Evolutionary conservation across 2,888 invertebrate species (phyloP).

Genomic region (Polydrusus pterygomalis): DNA sequence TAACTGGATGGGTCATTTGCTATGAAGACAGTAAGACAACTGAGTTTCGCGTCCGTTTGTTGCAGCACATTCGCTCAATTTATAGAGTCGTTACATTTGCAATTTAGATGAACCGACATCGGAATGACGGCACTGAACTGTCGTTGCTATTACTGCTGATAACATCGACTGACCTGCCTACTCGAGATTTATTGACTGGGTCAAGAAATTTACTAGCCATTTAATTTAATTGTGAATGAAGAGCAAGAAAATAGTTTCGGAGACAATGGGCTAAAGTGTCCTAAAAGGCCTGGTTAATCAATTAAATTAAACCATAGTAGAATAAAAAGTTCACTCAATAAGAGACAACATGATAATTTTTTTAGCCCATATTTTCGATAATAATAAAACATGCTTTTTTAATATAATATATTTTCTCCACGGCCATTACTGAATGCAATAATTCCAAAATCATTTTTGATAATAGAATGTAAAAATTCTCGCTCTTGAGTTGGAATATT

Average conservation of each 20-base stretch:
- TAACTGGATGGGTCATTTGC: constrained; percentile 60
- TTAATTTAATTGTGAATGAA: constrained; percentile 43
- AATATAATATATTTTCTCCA: too few species aligned
- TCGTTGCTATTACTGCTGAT: constrained; percentile 60
- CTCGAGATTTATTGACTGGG: constrained; percentile 51
- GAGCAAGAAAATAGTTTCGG: constrained; percentile 6
- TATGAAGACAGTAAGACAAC: constrained; percentile 59
- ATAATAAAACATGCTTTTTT: too few species aligned
- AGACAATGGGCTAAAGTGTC: neutral
- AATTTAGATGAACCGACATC: constrained; percentile 66
- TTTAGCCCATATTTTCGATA: too few species aligned
- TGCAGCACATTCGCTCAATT: constrained; percentile 63
- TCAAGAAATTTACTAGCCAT: constrained; percentile 52
- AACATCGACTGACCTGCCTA: constrained; percentile 59
- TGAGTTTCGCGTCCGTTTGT: constrained; percentile 60
- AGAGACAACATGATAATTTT: too few species aligned
- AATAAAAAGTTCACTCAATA: too few species aligned
- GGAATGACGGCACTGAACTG: constrained; percentile 54
- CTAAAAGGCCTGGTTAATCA: too few species aligned
- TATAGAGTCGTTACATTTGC: constrained; percentile 67
- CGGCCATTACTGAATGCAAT: too few species aligned
- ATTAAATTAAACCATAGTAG: too few species aligned
- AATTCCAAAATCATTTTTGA: too few species aligned
- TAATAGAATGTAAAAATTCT: too few species aligned
- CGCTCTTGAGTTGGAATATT: too few species aligned